Conservation (phyloP, 2,888 invertebrate genomes). For the Rutpela maculata region DNA sequence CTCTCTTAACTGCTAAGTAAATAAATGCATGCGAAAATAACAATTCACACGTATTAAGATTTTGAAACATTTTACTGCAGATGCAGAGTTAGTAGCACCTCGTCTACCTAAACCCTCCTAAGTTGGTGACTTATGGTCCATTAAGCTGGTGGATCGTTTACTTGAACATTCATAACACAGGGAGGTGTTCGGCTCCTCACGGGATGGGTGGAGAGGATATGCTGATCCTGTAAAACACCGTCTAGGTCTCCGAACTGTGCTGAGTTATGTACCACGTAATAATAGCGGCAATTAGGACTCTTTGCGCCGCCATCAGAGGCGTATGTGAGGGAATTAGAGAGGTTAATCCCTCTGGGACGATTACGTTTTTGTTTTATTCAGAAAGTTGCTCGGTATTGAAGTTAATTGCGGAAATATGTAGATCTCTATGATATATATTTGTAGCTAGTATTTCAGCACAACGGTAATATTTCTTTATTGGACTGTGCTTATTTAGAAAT, state of each 20-base stretch:
- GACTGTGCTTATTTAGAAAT: no score
- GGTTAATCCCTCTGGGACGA: slow-evolving; percentile 21
- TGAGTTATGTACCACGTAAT: slow-evolving; percentile 47
- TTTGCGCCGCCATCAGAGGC: slow-evolving; percentile 18
- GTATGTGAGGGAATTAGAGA: slow-evolving; percentile 17
- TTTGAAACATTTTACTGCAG: slow-evolving; percentile 19
- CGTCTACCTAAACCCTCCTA: slow-evolving; percentile 27
- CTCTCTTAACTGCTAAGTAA: slow-evolving; percentile 17
- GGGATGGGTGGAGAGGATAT: slow-evolving; percentile 41
- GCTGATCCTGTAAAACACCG: slow-evolving; percentile 48
- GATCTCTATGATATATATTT: background rate
- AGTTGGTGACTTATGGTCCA: slow-evolving; percentile 51
- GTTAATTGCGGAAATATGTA: background rate
- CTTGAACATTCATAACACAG: slow-evolving; percentile 48
- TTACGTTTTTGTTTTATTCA: slow-evolving; percentile 24
- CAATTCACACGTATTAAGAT: slow-evolving; percentile 51
- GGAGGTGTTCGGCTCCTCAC: slow-evolving; percentile 37
- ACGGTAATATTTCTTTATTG: no score
- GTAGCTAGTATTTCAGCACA: no score
- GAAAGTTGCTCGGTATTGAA: background rate
- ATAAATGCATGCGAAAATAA: slow-evolving; percentile 40
- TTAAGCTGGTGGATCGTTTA: slow-evolving; percentile 51
- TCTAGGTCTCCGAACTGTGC: slow-evolving; percentile 21
- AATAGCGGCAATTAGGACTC: slow-evolving; percentile 42
- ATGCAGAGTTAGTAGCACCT: slow-evolving; percentile 23